Conservation (phyloP, 2,113 vertebrate genomes). For the Atlantisia rogersi region DNA sequence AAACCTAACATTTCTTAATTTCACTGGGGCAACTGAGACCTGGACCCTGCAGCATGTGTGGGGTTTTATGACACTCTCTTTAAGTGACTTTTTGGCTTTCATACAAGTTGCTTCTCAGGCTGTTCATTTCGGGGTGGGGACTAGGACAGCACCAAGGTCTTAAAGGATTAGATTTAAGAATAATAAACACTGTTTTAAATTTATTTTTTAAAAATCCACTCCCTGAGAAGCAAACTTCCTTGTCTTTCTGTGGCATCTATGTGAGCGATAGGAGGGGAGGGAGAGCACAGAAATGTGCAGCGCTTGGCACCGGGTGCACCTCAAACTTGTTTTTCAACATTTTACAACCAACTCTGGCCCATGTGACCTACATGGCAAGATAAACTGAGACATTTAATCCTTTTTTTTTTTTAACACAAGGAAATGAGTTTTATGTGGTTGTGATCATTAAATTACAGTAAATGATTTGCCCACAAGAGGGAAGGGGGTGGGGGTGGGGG, state of each 20-base stretch:
- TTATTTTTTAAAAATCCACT: not conserved
- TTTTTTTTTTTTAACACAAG: conserved; percentile 9
- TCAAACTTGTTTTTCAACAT: conserved; percentile 74
- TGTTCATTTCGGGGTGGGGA: not conserved
- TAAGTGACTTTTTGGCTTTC: not conserved
- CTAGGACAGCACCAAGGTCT: not conserved
- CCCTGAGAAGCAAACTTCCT: conserved; percentile 50
- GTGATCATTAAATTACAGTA: conserved; percentile 24
- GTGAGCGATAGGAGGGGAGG: not conserved
- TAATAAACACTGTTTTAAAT: not conserved
- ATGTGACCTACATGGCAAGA: conserved; percentile 63
- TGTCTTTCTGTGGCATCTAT: conserved; percentile 32
- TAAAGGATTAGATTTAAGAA: conserved; percentile 18
- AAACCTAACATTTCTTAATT: not conserved
- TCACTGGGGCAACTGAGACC: not conserved
- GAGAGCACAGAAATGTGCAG: conserved; percentile 56
- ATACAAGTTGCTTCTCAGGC: not conserved
- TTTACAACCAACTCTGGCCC: conserved; percentile 51
- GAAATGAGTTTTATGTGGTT: conserved; percentile 42
- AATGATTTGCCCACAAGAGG: not conserved
- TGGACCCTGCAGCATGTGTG: fast-evolving
- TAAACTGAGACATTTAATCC: conserved; percentile 65
- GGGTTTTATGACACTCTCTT: not conserved
- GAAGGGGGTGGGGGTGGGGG: too few species aligned
- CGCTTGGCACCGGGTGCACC: conserved; percentile 49